Evolutionary conservation across 2,888 invertebrate species (phyloP).

Genomic region (Petrolisthes manimaculis): DNA sequence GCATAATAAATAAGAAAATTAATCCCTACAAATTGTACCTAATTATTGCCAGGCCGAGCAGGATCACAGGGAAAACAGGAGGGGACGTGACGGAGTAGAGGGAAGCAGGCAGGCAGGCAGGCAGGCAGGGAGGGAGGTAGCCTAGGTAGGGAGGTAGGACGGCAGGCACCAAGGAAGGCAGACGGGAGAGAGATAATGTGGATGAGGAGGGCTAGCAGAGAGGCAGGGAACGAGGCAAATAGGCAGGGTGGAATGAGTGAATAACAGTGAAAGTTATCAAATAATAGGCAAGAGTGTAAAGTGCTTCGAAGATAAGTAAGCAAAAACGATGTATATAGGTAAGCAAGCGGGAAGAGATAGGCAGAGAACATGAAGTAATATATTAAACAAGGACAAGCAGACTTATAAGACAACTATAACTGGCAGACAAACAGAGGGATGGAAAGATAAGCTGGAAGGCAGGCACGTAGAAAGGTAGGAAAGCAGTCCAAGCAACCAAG

Average conservation of each 20-base stretch:
- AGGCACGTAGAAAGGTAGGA: background rate
- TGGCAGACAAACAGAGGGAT: background rate
- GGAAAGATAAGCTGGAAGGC: background rate
- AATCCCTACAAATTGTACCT: conserved; percentile 30
- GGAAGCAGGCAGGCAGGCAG: background rate
- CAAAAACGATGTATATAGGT: background rate
- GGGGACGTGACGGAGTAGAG: background rate
- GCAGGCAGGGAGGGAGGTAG: background rate
- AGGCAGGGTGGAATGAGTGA: background rate
- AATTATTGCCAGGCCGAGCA: conserved; percentile 29
- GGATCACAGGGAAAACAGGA: conserved; percentile 27
- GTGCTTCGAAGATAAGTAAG: background rate
- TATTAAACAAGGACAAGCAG: too few relatives aligned
- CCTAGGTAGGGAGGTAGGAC: background rate
- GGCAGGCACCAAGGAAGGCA: background rate
- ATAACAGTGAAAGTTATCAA: too few relatives aligned
- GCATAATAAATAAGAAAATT: conserved; percentile 32
- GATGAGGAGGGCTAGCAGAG: background rate
- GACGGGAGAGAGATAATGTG: background rate
- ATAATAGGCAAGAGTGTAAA: background rate
- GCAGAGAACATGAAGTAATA: background rate
- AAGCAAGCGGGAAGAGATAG: background rate
- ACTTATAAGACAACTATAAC: too few relatives aligned
- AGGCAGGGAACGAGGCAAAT: background rate
- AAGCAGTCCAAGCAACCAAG: background rate